A percentile compares a stretch with the other conserved stretches of the same genome.
phyloP scores from a whole-genome alignment of 2,888 invertebrate genomes.

The Siphlonurus alternatus region DNA sequence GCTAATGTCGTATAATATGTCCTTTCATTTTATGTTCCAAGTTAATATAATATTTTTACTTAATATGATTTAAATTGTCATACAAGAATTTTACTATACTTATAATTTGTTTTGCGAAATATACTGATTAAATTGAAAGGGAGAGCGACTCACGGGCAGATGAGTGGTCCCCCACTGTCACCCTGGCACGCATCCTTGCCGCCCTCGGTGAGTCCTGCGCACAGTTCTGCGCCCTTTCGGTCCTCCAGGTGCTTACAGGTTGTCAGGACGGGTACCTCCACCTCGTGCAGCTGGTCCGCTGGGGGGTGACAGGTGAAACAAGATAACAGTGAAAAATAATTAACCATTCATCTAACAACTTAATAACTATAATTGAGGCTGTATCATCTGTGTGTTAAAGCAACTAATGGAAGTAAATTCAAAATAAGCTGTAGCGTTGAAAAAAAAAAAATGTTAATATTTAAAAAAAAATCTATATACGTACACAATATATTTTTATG shows the following conservation, averaged over 20 bases:
- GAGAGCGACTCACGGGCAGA: conserved; percentile 47
- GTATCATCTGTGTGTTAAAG: too few species aligned
- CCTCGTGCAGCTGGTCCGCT: conserved; percentile 72
- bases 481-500: background rate
- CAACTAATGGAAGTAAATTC: too few species aligned
- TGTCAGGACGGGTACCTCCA: conserved; percentile 51
- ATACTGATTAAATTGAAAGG: too few species aligned
- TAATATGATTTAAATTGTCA: too few species aligned
- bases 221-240: conserved; percentile 47
- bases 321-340: conserved; percentile 4
- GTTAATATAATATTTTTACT: too few species aligned
- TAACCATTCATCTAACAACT: too few species aligned
- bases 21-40: too few species aligned
- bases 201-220: conserved; percentile 56
- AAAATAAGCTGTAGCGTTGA: too few species aligned
- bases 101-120: too few species aligned
- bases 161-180: conserved; percentile 69
- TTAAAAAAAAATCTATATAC: background rate
- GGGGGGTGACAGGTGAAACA: conserved; percentile 16
- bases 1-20: too few species aligned
- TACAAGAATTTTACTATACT: too few species aligned
- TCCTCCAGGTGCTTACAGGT: conserved; percentile 49
- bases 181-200: conserved; percentile 75
- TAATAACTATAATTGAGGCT: too few species aligned
- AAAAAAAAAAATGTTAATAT: background rate